Conservation (phyloP, 2,888 invertebrate species). For the Polylopha cassiicola region DNA sequence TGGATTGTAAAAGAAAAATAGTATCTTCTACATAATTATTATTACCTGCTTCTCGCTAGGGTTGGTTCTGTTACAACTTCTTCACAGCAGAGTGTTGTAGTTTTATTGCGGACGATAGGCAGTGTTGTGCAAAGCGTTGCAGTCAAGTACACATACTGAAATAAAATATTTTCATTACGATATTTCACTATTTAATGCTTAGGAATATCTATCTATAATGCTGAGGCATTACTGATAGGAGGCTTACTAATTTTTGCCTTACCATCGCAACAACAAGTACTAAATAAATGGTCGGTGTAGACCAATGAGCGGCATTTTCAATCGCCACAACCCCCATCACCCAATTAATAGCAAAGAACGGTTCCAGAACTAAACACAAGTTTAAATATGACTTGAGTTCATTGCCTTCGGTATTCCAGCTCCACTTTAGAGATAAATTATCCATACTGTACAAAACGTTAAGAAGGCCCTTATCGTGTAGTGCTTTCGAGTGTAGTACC, state of each 20-base stretch:
- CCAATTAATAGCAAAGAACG: slow-evolving; percentile 84
- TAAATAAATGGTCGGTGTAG: slow-evolving; percentile 78
- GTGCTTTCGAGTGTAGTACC: slow-evolving; percentile 35
- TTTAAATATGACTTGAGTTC: slow-evolving; percentile 79
- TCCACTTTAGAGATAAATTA: slow-evolving; percentile 67
- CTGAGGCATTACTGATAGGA: no score
- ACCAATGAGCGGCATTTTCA: slow-evolving; percentile 80
- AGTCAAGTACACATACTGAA: slow-evolving; percentile 63
- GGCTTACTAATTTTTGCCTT: slow-evolving; percentile 37
- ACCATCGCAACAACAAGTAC: slow-evolving; percentile 78
- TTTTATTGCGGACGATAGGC: slow-evolving; percentile 59
- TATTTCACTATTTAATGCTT: no score
- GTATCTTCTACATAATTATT: no score
- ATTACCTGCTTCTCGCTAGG: slow-evolving; percentile 54
- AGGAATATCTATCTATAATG: no score
- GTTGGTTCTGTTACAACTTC: slow-evolving; percentile 53
- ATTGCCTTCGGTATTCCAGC: slow-evolving; percentile 70
- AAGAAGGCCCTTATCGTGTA: slow-evolving; percentile 54
- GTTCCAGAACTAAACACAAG: slow-evolving; percentile 81
- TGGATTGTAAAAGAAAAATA: no score
- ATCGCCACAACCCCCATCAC: slow-evolving; percentile 84
- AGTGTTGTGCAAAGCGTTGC: slow-evolving; percentile 62
- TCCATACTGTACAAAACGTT: slow-evolving; percentile 63
- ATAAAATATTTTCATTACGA: slow-evolving; percentile 16
- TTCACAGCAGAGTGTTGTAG: slow-evolving; percentile 50